A percentile compares a stretch with the other conserved stretches of the same genome.
Evolutionary conservation across 2,888 invertebrate genomes (phyloP).

Genomic region (Dryococelus australis): DNA sequence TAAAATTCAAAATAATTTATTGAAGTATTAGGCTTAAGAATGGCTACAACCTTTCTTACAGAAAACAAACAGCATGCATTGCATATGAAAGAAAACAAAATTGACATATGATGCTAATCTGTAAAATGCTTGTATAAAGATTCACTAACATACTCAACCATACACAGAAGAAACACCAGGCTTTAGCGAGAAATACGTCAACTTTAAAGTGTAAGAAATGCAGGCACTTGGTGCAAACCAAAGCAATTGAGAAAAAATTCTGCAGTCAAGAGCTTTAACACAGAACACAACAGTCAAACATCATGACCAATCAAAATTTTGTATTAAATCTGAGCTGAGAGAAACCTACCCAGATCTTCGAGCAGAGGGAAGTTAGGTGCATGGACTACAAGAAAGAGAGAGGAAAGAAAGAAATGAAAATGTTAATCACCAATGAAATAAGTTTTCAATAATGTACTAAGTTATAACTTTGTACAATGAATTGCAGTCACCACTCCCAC

Average conservation of each 20-base stretch:
- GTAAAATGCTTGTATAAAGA: neutral
- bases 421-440: neutral
- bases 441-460: neutral
- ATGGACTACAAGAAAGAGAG: slow-evolving; percentile 55
- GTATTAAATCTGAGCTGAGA: neutral
- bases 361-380: slow-evolving; percentile 69
- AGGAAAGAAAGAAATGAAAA: slow-evolving; percentile 9
- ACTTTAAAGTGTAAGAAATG: neutral
- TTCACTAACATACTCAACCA: neutral
- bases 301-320: neutral
- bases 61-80: neutral
- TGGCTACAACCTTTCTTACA: neutral
- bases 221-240: neutral
- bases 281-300: neutral
- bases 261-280: neutral
- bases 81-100: slow-evolving; percentile 16
- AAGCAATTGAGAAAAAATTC: neutral
- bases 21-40: neutral
- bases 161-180: neutral
- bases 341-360: slow-evolving; percentile 67
- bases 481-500: neutral
- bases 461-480: neutral
- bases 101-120: neutral
- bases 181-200: neutral
- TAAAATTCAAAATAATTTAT: neutral